A percentile compares a stretch with the other conserved stretches of the same genome.
phyloP scores from a whole-genome alignment of 2,113 vertebrate species.

The Pogonocichla stellata region DNA sequence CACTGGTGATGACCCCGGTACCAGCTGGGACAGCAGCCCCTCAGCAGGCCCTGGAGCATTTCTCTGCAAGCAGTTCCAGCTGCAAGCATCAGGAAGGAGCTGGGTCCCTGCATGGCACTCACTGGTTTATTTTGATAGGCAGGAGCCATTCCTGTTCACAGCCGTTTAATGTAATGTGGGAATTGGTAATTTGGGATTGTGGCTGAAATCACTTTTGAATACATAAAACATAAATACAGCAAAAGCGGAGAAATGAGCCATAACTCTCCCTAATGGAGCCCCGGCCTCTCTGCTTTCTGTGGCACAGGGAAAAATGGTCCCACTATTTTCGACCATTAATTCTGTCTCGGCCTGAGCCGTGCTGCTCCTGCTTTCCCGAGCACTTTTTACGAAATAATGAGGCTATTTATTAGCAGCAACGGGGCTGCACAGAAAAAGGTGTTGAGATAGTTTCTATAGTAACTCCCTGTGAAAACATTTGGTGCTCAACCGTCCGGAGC shows the following conservation, averaged over 20 bases:
- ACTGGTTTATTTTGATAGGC: constrained; percentile 16
- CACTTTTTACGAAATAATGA: constrained; percentile 74
- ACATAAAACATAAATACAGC: constrained; percentile 69
- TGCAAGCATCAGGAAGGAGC: neutral
- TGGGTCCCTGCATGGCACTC: neutral
- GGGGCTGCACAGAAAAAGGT: constrained; percentile 30
- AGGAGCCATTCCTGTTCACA: constrained; percentile 10
- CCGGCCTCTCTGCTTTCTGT: constrained; percentile 4
- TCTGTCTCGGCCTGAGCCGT: constrained; percentile 24
- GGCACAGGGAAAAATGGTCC: constrained; percentile 51
- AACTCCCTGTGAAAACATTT: constrained; percentile 35
- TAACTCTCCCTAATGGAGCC: constrained; percentile 64
- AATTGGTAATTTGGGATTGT: constrained; percentile 47
- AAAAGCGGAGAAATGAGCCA: constrained; percentile 60
- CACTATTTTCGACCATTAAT: constrained; percentile 64
- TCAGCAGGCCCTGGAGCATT: neutral
- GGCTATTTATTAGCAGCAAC: constrained; percentile 74
- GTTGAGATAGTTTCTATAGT: constrained; percentile 68
- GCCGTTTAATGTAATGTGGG: constrained; percentile 39
- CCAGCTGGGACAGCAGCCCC: neutral
- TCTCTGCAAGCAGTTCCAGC: rapidly evolving
- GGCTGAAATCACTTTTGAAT: constrained; percentile 55
- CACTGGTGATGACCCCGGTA: neutral
- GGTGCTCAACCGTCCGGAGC: neutral
- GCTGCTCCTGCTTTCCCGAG: constrained; percentile 62